Evolutionary conservation across 2,888 invertebrate species (phyloP).

Genomic region (Epirrita christyi): DNA sequence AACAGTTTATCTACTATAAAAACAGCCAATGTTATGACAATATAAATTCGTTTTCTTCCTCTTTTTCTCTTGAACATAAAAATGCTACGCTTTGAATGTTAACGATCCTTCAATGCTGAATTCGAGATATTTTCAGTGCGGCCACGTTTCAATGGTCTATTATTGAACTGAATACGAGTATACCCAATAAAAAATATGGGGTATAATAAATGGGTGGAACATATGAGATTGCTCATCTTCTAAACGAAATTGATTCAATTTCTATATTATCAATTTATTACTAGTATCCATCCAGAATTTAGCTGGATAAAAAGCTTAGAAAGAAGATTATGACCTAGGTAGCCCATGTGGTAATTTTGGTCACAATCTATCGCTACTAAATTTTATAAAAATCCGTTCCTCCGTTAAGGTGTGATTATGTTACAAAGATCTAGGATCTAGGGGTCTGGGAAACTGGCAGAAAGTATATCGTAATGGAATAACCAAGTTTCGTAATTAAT

Average conservation of each 20-base stretch:
- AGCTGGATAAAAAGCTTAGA: too few species aligned
- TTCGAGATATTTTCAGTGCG: constrained; percentile 25
- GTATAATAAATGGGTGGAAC: constrained; percentile 14
- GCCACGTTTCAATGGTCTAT: constrained; percentile 27
- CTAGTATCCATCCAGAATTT: too few species aligned
- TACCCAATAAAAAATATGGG: constrained; percentile 21
- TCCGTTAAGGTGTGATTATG: too few species aligned
- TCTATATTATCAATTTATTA: too few species aligned
- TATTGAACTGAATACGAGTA: constrained; percentile 22
- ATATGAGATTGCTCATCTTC: background rate
- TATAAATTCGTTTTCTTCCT: constrained; percentile 56
- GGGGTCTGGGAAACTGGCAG: too few species aligned
- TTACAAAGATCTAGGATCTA: too few species aligned
- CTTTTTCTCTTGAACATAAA: constrained; percentile 50
- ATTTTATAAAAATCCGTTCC: too few species aligned
- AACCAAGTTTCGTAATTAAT: too few species aligned
- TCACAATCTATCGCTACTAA: too few species aligned
- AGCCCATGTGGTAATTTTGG: too few species aligned
- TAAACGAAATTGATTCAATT: background rate
- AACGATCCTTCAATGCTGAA: constrained; percentile 42
- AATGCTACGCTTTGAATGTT: constrained; percentile 55
- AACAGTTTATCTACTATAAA: constrained; percentile 62
- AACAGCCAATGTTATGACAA: constrained; percentile 58
- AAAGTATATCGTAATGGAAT: too few species aligned
- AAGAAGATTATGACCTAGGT: too few species aligned